Percentiles rank a stretch among this genome's conserved stretches.
phyloP scores from a whole-genome alignment of 1,140 invertebrate species.

The Atta texana region DNA sequence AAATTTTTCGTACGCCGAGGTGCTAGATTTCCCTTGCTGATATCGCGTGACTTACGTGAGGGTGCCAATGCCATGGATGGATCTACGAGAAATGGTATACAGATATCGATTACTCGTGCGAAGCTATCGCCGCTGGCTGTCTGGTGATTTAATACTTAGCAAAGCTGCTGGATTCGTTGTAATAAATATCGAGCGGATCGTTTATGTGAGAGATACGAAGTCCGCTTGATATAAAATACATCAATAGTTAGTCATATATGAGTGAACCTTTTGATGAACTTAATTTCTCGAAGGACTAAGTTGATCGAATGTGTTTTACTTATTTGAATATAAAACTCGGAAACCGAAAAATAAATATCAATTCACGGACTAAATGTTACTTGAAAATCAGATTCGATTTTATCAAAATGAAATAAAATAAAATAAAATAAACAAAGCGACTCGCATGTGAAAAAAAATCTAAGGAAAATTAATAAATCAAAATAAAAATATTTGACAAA shows the following conservation, averaged over 20 bases:
- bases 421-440: background rate
- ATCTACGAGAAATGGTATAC: slow-evolving; percentile 81
- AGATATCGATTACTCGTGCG: slow-evolving; percentile 70
- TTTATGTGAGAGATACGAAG: background rate
- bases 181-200: slow-evolving; percentile 47
- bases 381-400: background rate
- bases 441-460: background rate
- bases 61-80: slow-evolving; percentile 76
- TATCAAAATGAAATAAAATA: background rate
- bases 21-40: slow-evolving; percentile 24
- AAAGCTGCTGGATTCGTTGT: slow-evolving; percentile 39
- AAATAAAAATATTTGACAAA: too few species aligned
- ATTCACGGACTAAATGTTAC: background rate
- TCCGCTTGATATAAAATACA: slow-evolving; percentile 24
- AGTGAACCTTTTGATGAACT: slow-evolving; percentile 10
- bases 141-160: slow-evolving; percentile 51
- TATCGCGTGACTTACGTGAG: slow-evolving; percentile 74
- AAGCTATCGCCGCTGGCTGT: slow-evolving; percentile 31
- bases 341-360: slow-evolving; percentile 7
- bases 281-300: background rate
- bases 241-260: background rate
- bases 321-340: background rate
- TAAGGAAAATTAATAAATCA: background rate
- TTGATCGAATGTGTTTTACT: background rate
- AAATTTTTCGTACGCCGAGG: slow-evolving; percentile 24